These are phyloP conservation scores for Bombycilla garrulus DNA, from an alignment of 2,113 vertebrate genomes.

Conservation along the genomic window DNA sequence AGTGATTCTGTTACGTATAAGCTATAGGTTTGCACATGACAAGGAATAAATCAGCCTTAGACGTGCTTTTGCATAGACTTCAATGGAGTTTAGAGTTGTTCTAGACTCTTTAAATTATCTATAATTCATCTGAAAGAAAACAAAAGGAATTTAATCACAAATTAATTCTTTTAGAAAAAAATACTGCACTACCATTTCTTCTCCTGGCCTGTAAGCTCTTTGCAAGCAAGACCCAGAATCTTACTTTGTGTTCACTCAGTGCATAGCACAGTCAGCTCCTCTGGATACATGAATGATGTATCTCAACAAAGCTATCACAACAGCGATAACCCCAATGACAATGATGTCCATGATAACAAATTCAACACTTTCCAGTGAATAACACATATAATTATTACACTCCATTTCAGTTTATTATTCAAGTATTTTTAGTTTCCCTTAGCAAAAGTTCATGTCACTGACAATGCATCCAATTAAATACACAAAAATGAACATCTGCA, in stretches of 20 bases:
- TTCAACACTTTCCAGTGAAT: constrained; percentile 23
- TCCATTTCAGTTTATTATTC: constrained; percentile 26
- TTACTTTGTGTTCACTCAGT: background rate
- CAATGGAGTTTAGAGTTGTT: background rate
- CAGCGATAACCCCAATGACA: background rate
- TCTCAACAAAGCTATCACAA: background rate
- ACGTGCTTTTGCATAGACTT: background rate
- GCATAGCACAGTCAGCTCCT: background rate
- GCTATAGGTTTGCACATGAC: background rate
- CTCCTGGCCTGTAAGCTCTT: background rate
- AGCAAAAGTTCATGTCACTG: constrained; percentile 33
- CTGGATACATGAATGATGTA: background rate
- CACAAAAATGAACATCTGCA: constrained; percentile 36
- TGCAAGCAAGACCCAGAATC: background rate
- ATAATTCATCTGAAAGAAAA: constrained; percentile 23
- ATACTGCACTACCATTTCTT: background rate
- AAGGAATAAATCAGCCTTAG: background rate
- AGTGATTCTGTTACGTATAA: background rate
- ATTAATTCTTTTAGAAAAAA: background rate
- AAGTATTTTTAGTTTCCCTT: constrained; percentile 32
- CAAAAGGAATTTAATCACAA: constrained; percentile 10
- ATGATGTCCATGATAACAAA: constrained; percentile 1
- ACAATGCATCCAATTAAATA: constrained; percentile 15
- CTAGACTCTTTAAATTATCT: background rate
- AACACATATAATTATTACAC: constrained; percentile 13